Evolutionary conservation across 1,140 invertebrate genomes (phyloP).

Genomic region (Andricus grossulariae): DNA sequence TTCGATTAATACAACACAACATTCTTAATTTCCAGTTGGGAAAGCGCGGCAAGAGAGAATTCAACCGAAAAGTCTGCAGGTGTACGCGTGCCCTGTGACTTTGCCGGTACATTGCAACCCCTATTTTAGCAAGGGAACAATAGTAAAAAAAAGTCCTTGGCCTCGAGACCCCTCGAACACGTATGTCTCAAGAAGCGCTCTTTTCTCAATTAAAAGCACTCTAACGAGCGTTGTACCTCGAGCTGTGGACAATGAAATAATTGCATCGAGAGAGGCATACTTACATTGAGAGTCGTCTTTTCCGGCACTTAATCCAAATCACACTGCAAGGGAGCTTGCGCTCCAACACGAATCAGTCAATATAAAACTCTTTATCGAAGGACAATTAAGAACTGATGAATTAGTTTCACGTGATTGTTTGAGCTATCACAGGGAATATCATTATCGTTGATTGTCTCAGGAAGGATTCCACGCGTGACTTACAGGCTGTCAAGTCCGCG

Average conservation of each 20-base stretch:
- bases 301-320: slow-evolving; percentile 30
- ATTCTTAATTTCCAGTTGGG: neutral
- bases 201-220: slow-evolving; percentile 18
- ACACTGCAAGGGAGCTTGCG: slow-evolving; percentile 9
- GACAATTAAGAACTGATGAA: neutral
- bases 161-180: neutral
- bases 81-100: neutral
- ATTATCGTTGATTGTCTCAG: slow-evolving; percentile 37
- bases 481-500: slow-evolving; percentile 1
- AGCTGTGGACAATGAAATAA: neutral
- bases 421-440: slow-evolving; percentile 41
- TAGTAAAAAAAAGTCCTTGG: neutral
- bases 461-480: slow-evolving; percentile 27
- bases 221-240: neutral
- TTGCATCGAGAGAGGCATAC: neutral
- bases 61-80: neutral
- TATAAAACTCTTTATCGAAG: neutral
- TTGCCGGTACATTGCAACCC: slow-evolving; percentile 10
- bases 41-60: neutral
- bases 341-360: slow-evolving; percentile 4
- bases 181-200: slow-evolving; percentile 12
- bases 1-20: too few relatives aligned
- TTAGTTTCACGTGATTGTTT: slow-evolving; percentile 11
- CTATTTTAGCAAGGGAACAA: neutral
- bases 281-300: neutral